Base-by-base conservation (phyloP, 2,113 vertebrate genomes). In the Sinosuthora webbiana region DNA sequence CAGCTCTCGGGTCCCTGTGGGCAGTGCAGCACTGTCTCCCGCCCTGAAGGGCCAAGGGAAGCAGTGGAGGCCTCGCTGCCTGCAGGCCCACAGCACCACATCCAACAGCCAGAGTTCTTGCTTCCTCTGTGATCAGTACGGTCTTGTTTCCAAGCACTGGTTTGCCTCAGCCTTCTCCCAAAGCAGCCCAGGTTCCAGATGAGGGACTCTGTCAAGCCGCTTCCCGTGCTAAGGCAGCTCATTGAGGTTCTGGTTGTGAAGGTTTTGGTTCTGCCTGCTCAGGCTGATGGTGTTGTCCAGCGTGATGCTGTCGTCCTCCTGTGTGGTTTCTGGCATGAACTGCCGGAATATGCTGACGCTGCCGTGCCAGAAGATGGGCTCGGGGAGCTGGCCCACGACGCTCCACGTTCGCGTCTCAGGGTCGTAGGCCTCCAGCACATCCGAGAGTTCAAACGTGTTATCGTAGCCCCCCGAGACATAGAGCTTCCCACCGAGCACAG, bases 271-370 rank as follows among this genome's bases (percentile, higher is more conserved):
- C 70, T 98, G 98, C 49, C 98, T 97, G 94, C 98, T 98, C 64
- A 99, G 70, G 89, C 93, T 98, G 63, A 98, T 97, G 53, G 95
- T 93, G 44, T 98, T 98, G 91, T 99, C 98, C 15, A 98, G 82
- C 0, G 96, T 92, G 13, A 97, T 89, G 35, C 98, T 78, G 2
- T 98, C 98, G 0, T 98, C 99, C 0, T 98, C 97, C 15, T 95
- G 97, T 3, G 97, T 97, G 21, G 98, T 98, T 67, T 98, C 98
- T 0, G 99, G 99, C 99, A 99, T 99, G 98, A 99, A 99, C 98
- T 99, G 99, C 8, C 99, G 98, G 97, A 99, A 99, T 44, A 99
- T 99, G 98, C 99, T 99, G 97, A 99, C 99, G 3, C 99, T 99
- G 97, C 99, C 99, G 0, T 99, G 99, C 99, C 99, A 99, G 98